phyloP scores from a whole-genome alignment of 2,888 invertebrate species.

The Theristus sp. region DNA sequence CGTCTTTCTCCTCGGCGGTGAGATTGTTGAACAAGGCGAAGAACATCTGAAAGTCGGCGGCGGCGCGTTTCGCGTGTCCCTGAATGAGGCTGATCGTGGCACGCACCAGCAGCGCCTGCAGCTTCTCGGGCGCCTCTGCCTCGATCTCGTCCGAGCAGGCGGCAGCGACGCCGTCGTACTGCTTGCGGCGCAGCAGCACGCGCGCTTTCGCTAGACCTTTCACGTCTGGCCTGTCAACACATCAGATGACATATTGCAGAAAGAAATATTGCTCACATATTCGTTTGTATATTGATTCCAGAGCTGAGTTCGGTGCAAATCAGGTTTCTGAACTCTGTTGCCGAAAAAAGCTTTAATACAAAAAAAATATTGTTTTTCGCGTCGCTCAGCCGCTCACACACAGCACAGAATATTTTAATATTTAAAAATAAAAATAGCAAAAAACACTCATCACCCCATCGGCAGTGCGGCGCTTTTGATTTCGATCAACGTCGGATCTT shows the following conservation, averaged over 20 bases:
- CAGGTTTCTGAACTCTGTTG: no score
- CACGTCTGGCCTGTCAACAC: background rate
- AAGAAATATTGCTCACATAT: no score
- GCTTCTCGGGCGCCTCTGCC: background rate
- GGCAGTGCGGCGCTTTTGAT: no score
- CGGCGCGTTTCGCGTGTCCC: constrained; percentile 36
- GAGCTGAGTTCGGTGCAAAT: no score
- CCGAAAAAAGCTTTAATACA: no score
- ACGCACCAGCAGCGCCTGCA: constrained; percentile 45
- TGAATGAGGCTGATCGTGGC: constrained; percentile 62
- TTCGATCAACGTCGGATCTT: constrained; percentile 61
- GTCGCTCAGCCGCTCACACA: no score
- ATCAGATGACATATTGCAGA: no score
- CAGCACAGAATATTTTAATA: no score
- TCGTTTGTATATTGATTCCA: no score
- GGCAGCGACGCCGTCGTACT: background rate
- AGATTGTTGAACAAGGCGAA: constrained; percentile 36
- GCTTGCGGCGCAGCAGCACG: background rate
- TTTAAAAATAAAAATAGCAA: no score
- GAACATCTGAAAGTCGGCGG: constrained; percentile 42
- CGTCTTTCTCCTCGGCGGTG: constrained; percentile 42
- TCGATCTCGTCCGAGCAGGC: background rate
- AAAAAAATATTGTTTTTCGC: no score
- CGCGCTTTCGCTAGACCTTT: background rate
- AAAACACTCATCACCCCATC: no score